Conservation (phyloP, 2,888 invertebrate species). For the Nomada ruficornis region DNA sequence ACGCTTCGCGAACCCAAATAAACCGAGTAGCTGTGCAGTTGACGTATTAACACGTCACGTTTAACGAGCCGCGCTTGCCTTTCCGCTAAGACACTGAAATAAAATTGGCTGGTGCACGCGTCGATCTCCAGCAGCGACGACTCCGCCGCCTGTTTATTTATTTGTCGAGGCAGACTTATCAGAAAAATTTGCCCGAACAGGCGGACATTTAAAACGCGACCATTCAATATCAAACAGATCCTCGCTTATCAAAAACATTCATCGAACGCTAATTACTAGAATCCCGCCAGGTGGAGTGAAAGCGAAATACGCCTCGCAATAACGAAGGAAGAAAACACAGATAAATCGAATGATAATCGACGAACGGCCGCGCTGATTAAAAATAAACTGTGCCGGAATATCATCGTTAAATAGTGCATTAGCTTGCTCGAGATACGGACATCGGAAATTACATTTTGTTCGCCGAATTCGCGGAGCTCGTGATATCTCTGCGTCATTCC, state of each 20-base stretch:
- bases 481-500: constrained; percentile 6
- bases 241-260: constrained; percentile 4
- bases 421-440: not conserved
- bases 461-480: not conserved
- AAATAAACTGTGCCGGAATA: not conserved
- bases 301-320: constrained; percentile 12
- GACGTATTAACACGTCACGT: constrained; percentile 46
- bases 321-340: constrained; percentile 3
- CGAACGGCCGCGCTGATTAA: constrained; percentile 8
- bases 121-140: not conserved
- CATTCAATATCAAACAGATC: not conserved
- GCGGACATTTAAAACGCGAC: not conserved
- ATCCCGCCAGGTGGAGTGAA: not conserved
- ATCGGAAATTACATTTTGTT: not conserved
- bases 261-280: constrained; percentile 24
- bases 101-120: not conserved
- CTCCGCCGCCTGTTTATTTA: not conserved
- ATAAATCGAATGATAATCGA: constrained; percentile 10
- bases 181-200: no score
- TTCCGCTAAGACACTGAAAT: constrained; percentile 20
- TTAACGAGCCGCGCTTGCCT: constrained; percentile 54
- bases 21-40: constrained; percentile 11
- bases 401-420: not conserved
- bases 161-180: not conserved
- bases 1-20: constrained; percentile 45